Conservation (phyloP, 2,113 vertebrate genomes). For the Apus apus region DNA sequence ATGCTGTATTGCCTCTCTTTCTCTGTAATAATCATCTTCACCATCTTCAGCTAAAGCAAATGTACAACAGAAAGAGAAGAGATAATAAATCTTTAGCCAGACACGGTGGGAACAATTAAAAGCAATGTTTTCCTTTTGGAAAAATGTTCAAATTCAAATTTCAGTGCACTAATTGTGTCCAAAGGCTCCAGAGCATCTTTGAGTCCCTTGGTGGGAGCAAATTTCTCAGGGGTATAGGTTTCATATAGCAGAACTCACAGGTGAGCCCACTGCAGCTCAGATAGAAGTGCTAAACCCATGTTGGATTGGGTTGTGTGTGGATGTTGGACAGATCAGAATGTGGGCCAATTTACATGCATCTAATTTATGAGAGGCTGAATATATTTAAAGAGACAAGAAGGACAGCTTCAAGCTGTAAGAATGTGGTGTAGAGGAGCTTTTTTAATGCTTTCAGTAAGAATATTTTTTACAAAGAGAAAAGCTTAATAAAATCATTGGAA, state of each 20-base stretch:
- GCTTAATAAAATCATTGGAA: conserved; percentile 4
- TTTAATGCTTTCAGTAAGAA: background rate
- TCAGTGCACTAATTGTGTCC: background rate
- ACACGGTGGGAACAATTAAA: background rate
- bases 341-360: background rate
- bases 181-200: background rate
- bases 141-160: background rate
- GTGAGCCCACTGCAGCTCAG: background rate
- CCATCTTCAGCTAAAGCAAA: background rate
- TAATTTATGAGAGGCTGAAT: background rate
- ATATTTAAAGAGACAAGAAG: background rate
- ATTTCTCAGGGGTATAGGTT: background rate
- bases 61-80: background rate
- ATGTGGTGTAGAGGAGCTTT: background rate
- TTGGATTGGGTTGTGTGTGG: background rate
- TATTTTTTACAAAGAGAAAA: background rate
- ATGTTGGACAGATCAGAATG: background rate
- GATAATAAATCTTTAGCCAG: background rate
- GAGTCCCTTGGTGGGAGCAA: background rate
- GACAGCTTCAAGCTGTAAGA: background rate
- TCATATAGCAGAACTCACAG: background rate
- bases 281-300: background rate
- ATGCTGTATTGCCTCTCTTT: background rate
- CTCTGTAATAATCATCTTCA: background rate
- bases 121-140: background rate